Conservation (phyloP, 2,888 invertebrate species). For the Drosophila emarginata region DNA sequence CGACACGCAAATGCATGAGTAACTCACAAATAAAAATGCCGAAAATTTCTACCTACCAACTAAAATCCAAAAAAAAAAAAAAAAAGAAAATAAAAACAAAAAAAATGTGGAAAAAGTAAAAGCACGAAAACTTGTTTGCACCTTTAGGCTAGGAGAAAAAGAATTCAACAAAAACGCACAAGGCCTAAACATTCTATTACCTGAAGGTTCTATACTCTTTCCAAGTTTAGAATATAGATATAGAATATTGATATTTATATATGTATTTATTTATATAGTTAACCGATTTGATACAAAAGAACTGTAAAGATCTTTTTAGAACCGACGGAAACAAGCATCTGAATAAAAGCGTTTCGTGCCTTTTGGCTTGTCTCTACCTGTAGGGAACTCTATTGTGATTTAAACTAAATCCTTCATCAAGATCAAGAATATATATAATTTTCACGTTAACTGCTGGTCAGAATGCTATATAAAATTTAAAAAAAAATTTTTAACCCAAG, state of each 20-base stretch:
- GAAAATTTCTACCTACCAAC: slow-evolving; percentile 27
- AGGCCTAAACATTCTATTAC: not conserved
- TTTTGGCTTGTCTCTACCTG: too few species aligned
- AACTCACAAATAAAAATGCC: slow-evolving; percentile 58
- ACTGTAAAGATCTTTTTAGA: too few species aligned
- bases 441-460: not conserved
- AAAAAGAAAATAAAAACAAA: slow-evolving; percentile 3
- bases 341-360: too few species aligned
- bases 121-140: slow-evolving; percentile 3
- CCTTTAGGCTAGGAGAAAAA: not conserved
- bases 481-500: not conserved
- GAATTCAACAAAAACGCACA: not conserved
- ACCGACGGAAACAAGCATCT: too few species aligned
- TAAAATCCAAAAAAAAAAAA: not conserved
- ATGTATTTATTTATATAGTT: too few species aligned
- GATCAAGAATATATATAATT: too few species aligned
- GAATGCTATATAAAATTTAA: slow-evolving; percentile 16
- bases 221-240: too few species aligned
- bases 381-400: too few species aligned
- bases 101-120: slow-evolving; percentile 11
- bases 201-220: not conserved
- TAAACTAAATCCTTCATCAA: too few species aligned
- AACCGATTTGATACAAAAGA: too few species aligned
- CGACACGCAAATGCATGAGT: slow-evolving; percentile 13
- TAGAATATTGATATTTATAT: too few species aligned